Evolutionary conservation across 92 coral and sea anemone genomes (phyloP).

Genomic region (Zoanthus gigantus): DNA sequence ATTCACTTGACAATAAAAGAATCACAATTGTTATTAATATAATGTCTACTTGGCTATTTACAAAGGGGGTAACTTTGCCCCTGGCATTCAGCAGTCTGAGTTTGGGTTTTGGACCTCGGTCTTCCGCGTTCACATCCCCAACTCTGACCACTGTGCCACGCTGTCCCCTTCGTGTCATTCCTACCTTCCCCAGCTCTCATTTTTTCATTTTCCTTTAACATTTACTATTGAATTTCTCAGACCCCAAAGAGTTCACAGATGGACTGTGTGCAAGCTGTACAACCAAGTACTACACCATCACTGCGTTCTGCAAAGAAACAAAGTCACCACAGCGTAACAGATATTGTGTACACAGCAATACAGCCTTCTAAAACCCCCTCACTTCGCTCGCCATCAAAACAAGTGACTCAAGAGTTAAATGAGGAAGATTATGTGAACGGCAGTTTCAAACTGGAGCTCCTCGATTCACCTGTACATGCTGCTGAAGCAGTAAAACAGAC

Average conservation of each 20-base stretch:
- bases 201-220: background rate
- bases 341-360: slow-evolving; percentile 35
- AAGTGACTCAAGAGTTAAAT: background rate
- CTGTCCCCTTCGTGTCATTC: no score
- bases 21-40: no score
- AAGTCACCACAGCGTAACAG: background rate
- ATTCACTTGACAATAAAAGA: no score
- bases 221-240: slow-evolving; percentile 1
- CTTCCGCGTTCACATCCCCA: no score
- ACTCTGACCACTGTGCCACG: no score
- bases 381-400: slow-evolving; percentile 48
- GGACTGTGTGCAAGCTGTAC: slow-evolving; percentile 48
- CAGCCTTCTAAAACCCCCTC: slow-evolving; percentile 75
- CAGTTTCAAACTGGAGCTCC: slow-evolving; percentile 40
- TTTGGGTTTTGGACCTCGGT: no score
- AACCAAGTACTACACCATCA: slow-evolving; percentile 73
- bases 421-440: slow-evolving; percentile 5
- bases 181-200: background rate
- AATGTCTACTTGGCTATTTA: no score
- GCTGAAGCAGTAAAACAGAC: slow-evolving; percentile 36
- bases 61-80: no score
- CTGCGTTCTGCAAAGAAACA: slow-evolving; percentile 52
- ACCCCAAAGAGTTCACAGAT: slow-evolving; percentile 15
- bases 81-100: no score
- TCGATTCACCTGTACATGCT: slow-evolving; percentile 36